Percentiles rank a stretch among this genome's conserved stretches.
phyloP scores from a whole-genome alignment of 2,888 invertebrate species.

The Enoplolaimus lenunculus region DNA sequence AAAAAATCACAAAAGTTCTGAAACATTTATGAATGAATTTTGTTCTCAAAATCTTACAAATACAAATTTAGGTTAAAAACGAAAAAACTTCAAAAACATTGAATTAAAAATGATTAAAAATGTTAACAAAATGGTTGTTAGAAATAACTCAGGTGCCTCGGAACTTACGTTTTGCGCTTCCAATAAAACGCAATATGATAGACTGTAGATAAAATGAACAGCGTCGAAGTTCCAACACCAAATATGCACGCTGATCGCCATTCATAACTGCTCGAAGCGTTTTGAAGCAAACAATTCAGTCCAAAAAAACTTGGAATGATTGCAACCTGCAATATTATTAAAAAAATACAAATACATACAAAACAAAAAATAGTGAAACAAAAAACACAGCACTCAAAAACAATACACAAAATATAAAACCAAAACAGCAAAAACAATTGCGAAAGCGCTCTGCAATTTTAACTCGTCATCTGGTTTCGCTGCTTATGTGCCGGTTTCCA shows the following conservation, averaged over 20 bases:
- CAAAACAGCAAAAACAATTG: not conserved
- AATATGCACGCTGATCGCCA: constrained; percentile 2
- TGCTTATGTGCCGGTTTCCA: no score
- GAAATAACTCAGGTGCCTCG: no score
- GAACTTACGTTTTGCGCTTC: constrained; percentile 11
- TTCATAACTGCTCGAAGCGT: not conserved
- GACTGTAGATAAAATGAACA: constrained; percentile 33
- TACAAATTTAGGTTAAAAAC: no score
- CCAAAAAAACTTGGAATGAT: constrained; percentile 1
- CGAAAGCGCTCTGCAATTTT: not conserved
- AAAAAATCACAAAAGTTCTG: no score
- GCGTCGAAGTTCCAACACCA: constrained; percentile 15
- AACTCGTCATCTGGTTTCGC: no score
- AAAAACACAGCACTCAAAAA: not conserved
- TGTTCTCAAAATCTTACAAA: no score
- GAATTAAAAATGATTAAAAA: no score
- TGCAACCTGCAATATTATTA: not conserved
- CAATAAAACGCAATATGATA: constrained; percentile 28
- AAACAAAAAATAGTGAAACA: not conserved
- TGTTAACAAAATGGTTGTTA: no score
- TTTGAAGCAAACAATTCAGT: not conserved
- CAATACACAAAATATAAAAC: not conserved
- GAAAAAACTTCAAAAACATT: no score
- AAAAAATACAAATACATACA: not conserved
- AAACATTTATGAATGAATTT: no score